A percentile compares a stretch with the other conserved stretches of the same genome.
Evolutionary conservation across 2,113 vertebrate genomes (phyloP).

Genomic region (Clarias magur): DNA sequence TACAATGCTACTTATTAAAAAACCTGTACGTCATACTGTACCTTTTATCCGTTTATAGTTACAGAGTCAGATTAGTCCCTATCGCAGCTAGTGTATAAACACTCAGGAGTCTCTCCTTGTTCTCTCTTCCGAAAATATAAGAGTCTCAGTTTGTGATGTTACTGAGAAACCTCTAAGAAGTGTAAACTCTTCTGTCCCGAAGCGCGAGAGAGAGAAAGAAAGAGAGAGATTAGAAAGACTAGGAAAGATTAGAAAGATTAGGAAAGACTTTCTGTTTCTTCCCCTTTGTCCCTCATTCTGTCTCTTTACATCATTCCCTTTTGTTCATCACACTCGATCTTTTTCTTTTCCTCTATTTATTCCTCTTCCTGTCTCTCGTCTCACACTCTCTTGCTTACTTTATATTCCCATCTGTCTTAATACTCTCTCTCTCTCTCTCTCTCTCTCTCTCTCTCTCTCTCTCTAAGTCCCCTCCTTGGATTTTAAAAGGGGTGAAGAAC

Average conservation of each 20-base stretch:
- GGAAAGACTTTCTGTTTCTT: neutral
- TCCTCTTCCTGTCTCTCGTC: neutral
- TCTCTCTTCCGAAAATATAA: neutral
- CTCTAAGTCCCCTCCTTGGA: slow-evolving; percentile 56
- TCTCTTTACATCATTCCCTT: neutral
- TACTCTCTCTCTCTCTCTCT: neutral
- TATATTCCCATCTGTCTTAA: neutral
- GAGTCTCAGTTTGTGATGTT: too few species aligned
- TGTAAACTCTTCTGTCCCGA: neutral
- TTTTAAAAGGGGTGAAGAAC: slow-evolving; percentile 61
- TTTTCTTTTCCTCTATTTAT: neutral
- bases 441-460: neutral
- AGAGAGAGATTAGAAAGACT: neutral
- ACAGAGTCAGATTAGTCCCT: neutral
- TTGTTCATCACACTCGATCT: neutral
- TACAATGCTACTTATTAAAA: neutral
- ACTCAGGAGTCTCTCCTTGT: neutral
- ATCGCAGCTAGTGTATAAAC: neutral
- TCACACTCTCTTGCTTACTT: neutral
- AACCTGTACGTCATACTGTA: neutral
- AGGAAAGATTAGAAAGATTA: too few species aligned
- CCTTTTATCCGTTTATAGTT: neutral
- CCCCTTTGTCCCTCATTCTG: neutral
- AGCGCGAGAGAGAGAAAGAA: neutral
- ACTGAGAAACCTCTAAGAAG: neutral